phyloP scores from a whole-genome alignment of 2,113 vertebrate species.

The Eclectus roratus region DNA sequence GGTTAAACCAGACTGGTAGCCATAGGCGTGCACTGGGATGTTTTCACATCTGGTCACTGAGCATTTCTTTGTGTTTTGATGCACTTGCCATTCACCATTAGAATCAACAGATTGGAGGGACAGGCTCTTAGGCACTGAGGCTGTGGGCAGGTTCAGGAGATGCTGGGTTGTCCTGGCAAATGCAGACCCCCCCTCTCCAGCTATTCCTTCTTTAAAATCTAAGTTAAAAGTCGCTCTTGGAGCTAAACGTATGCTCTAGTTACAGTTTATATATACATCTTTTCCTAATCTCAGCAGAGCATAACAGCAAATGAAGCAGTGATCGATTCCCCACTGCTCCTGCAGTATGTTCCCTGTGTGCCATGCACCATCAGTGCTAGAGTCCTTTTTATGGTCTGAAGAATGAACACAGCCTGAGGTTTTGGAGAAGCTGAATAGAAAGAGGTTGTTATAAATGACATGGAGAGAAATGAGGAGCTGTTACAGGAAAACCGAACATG shows the following conservation, averaged over 20 bases:
- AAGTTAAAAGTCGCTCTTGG: neutral
- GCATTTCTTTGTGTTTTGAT: neutral
- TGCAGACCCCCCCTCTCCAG: fast-evolving
- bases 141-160: neutral
- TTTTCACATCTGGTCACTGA: neutral
- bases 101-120: neutral
- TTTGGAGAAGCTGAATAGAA: neutral
- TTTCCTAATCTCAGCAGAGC: neutral
- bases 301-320: neutral
- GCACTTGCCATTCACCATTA: neutral
- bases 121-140: fast-evolving
- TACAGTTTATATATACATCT: neutral
- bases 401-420: neutral
- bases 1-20: neutral
- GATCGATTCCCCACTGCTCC: neutral
- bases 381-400: neutral
- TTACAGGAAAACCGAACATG: neutral
- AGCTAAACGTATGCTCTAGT: neutral
- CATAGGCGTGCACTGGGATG: neutral
- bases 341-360: neutral
- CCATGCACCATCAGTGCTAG: fast-evolving
- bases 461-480: neutral
- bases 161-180: neutral
- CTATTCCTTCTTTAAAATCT: neutral
- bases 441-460: neutral